phyloP scores from a whole-genome alignment of 2,113 vertebrate species.

The Manacus vitellinus region DNA sequence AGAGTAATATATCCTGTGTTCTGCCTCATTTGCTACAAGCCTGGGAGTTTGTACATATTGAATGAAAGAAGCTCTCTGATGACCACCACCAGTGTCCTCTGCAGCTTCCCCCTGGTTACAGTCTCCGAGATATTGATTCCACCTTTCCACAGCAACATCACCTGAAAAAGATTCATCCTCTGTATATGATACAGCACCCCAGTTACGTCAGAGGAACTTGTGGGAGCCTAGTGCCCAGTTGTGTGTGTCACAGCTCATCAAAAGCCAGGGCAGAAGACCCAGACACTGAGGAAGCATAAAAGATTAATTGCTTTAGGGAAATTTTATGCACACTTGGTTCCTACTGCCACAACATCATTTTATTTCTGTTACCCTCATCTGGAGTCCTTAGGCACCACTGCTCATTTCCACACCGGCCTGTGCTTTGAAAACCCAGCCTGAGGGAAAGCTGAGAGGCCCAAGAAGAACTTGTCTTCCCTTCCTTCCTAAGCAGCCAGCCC shows the following conservation, averaged over 20 bases:
- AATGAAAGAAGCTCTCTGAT: background rate
- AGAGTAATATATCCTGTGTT: background rate
- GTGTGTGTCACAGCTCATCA: background rate
- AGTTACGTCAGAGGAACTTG: fast-evolving
- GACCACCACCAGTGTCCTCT: background rate
- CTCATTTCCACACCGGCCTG: background rate
- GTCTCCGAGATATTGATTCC: fast-evolving
- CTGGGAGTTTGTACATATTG: background rate
- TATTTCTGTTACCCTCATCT: background rate
- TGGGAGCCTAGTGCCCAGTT: fast-evolving
- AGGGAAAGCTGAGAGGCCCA: background rate
- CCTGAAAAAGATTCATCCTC: background rate
- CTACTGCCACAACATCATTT: background rate
- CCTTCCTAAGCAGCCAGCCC: fast-evolving
- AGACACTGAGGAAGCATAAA: background rate
- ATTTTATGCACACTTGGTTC: background rate
- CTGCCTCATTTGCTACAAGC: background rate
- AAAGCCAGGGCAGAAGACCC: background rate
- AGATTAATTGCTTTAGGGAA: background rate
- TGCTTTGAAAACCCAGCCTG: background rate
- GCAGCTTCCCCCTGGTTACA: background rate
- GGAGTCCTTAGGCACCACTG: background rate
- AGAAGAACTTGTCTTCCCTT: background rate
- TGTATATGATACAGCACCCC: background rate
- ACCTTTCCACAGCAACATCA: background rate